Evolutionary conservation across 2,888 invertebrate species (phyloP), one percentile per base, ranked within the genome.

Genomic region (Hirtodrosophila trivittata): DNA sequence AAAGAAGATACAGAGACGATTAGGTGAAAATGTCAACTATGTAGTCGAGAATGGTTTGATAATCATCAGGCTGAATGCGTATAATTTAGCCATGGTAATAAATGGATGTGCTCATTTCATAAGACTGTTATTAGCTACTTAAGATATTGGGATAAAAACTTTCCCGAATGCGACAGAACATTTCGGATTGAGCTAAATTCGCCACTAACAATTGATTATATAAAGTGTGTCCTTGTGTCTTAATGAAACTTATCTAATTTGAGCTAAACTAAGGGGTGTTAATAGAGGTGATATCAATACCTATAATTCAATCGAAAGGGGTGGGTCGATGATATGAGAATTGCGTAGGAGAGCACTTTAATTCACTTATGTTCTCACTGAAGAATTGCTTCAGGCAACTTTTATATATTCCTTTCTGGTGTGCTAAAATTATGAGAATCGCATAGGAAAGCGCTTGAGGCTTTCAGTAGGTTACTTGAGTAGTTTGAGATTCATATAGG

Each of bases 11-110:
- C 14, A 38, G 10, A 51, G 41, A 42, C 33, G 60, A 71, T 75
- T 72, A 54, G 59, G 57, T 72, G 76, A 51, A 51, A 62, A 63
- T 63, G 62, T 50, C 45, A 56, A 59, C 32, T 55, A 30, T 38
- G n/a, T 25, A 16, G 4, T 26, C 12, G 8, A 13, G 32, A 50
- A 25, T 41, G 26, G 6, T 10, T 21, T 28, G 57, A 74, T 67
- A 57, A 50, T 2, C 41, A 68, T 68, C 63, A 10, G 28, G 43
- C 54, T 59, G 43, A n/a, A n/a, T n/a, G n/a, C n/a, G n/a, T n/a
- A n/a, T 58, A 69, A 69, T 66, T 72, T 59, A 59, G 51, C 59
- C 52, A 59, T 37, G 54, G 51, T 8, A 39, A 32, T 37, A 58
- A 30, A 46, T 32, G 21, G 26, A 33, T 43, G 46, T 41, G 16